Conservation (phyloP, 2,797 vertebrate genomes). For the Dromococcyx pavoninus region DNA sequence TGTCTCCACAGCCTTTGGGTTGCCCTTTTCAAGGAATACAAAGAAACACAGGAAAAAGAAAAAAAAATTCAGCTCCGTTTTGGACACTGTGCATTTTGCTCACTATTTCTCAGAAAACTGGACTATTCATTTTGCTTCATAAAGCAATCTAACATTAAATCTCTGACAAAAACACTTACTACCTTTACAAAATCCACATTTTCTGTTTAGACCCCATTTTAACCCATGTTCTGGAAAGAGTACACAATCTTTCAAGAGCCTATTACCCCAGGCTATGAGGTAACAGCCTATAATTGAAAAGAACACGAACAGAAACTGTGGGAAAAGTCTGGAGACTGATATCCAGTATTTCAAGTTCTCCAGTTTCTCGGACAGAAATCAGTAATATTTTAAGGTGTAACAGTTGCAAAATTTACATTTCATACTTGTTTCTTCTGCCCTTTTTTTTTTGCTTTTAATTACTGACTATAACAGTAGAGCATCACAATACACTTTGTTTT, state of each 20-base stretch:
- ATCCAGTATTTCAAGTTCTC: not conserved
- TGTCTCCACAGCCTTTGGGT: not conserved
- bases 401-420: not conserved
- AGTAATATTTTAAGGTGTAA: not conserved
- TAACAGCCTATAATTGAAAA: not conserved
- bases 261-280: not conserved
- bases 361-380: not conserved
- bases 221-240: not conserved
- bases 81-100: not conserved
- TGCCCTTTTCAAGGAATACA: not conserved
- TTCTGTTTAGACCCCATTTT: not conserved
- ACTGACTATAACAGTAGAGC: too few relatives aligned
- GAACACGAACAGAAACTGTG: not conserved
- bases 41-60: not conserved
- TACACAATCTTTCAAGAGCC: not conserved
- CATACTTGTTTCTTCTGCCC: not conserved
- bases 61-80: not conserved
- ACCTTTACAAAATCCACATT: not conserved
- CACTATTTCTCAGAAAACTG: not conserved
- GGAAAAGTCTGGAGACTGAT: too few relatives aligned
- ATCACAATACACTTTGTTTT: too few relatives aligned
- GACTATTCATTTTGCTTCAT: not conserved
- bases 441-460: too few relatives aligned
- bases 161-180: not conserved
- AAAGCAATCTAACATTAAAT: not conserved